Conservation (phyloP, 2,888 invertebrate genomes). For the Phengaris alcon region DNA sequence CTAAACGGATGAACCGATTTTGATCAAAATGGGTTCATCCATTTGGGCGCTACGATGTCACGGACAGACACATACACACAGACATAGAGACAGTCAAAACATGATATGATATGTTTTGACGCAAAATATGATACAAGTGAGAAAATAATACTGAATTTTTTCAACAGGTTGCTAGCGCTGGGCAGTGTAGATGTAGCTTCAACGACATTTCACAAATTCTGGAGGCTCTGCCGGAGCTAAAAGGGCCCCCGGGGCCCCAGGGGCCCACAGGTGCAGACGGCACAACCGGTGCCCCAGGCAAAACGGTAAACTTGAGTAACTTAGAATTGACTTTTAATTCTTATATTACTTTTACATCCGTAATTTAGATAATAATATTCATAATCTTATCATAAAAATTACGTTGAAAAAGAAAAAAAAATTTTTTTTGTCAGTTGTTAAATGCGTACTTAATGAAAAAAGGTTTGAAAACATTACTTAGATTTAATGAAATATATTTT, state of each 20-base stretch:
- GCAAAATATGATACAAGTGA: neutral
- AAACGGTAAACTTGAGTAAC: slow-evolving; percentile 79
- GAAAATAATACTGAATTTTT: slow-evolving; percentile 31
- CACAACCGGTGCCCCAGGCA: slow-evolving; percentile 88
- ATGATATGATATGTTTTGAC: too few relatives aligned
- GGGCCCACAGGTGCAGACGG: slow-evolving; percentile 88
- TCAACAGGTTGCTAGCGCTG: slow-evolving; percentile 62
- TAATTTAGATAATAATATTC: too few relatives aligned
- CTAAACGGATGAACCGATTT: too few relatives aligned
- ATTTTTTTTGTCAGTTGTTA: too few relatives aligned
- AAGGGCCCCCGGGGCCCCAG: slow-evolving; percentile 82
- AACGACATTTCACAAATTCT: slow-evolving; percentile 81
- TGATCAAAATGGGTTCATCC: too few relatives aligned
- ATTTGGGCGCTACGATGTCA: too few relatives aligned
- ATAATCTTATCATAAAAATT: neutral
- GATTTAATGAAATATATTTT: too few relatives aligned
- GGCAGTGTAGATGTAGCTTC: slow-evolving; percentile 87
- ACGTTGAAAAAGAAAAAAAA: too few relatives aligned
- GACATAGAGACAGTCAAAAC: too few relatives aligned
- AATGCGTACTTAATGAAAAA: too few relatives aligned
- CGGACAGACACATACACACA: too few relatives aligned
- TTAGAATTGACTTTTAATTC: neutral
- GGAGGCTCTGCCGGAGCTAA: slow-evolving; percentile 81
- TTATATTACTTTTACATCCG: neutral
- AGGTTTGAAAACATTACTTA: too few relatives aligned